These are phyloP conservation scores for Zosterops hypoxanthus DNA, from an alignment of 2,113 vertebrate species.

Conservation along the genomic window DNA sequence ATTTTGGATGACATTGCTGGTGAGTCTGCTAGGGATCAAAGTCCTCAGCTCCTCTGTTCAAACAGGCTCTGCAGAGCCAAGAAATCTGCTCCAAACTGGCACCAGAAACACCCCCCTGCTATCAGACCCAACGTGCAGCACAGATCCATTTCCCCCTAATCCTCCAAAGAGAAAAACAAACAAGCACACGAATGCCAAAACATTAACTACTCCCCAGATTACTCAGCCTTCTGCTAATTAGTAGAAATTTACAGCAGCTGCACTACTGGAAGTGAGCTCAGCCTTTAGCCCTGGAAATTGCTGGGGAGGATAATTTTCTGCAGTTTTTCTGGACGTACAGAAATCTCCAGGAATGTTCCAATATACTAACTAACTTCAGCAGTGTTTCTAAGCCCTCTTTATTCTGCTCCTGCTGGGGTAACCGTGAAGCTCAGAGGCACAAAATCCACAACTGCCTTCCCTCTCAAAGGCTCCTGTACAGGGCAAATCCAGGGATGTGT, in stretches of 20 bases:
- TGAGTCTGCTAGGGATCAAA: background rate
- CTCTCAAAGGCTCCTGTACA: background rate
- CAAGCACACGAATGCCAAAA: slow-evolving; percentile 4
- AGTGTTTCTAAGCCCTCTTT: slow-evolving; percentile 55
- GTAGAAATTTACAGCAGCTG: slow-evolving; percentile 52
- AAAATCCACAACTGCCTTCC: slow-evolving; percentile 9
- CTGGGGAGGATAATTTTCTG: slow-evolving; percentile 18
- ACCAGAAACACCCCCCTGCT: background rate
- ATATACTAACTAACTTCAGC: slow-evolving; percentile 15
- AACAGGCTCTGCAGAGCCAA: background rate
- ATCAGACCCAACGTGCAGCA: background rate
- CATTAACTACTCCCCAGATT: slow-evolving; percentile 29
- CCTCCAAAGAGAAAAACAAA: slow-evolving; percentile 39
- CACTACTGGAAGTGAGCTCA: slow-evolving; percentile 59
- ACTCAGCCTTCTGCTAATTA: slow-evolving; percentile 51
- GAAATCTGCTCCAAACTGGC: background rate
- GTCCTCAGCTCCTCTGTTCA: background rate
- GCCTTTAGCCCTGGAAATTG: slow-evolving; percentile 10
- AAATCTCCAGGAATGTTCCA: slow-evolving; percentile 37
- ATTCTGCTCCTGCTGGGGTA: background rate
- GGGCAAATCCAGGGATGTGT: background rate
- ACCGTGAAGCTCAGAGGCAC: background rate
- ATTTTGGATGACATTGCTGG: background rate
- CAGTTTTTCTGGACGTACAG: background rate
- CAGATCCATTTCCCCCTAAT: background rate